Conservation (phyloP, 2,888 invertebrate species). For the Cosmopolites sordidus region DNA sequence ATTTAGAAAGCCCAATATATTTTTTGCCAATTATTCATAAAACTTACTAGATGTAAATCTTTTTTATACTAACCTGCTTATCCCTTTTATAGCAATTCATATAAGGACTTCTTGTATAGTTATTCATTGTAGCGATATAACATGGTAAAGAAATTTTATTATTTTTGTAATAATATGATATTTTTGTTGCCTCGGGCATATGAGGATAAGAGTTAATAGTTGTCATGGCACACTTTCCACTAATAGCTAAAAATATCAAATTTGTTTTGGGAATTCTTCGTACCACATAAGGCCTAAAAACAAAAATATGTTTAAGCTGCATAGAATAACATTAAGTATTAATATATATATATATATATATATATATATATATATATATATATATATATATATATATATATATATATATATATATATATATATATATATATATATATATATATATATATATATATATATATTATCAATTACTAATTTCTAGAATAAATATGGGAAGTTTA, state of each 20-base stretch:
- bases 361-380: too few species aligned
- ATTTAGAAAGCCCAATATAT: not conserved
- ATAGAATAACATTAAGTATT: too few species aligned
- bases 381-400: too few species aligned
- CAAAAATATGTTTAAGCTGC: too few species aligned
- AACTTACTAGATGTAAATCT: too few species aligned
- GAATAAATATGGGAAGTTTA: too few species aligned
- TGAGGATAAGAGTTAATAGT: slow-evolving; percentile 34
- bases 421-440: too few species aligned
- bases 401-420: too few species aligned
- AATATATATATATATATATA: too few species aligned
- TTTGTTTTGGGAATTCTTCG: slow-evolving; percentile 74
- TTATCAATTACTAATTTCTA: too few species aligned
- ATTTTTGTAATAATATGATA: slow-evolving; percentile 34
- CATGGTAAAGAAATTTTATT: slow-evolving; percentile 37
- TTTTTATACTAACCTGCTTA: slow-evolving; percentile 34
- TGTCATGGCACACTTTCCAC: slow-evolving; percentile 54
- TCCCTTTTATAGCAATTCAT: slow-evolving; percentile 42
- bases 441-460: too few species aligned
- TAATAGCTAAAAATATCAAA: slow-evolving; percentile 72
- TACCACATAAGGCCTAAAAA: slow-evolving; percentile 63
- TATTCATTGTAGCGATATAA: slow-evolving; percentile 45
- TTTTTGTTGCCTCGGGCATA: slow-evolving; percentile 41
- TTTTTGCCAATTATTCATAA: too few species aligned
- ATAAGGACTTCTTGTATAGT: slow-evolving; percentile 43